phyloP scores from a whole-genome alignment of 2,797 vertebrate genomes.

The Carcharodon carcharias region DNA sequence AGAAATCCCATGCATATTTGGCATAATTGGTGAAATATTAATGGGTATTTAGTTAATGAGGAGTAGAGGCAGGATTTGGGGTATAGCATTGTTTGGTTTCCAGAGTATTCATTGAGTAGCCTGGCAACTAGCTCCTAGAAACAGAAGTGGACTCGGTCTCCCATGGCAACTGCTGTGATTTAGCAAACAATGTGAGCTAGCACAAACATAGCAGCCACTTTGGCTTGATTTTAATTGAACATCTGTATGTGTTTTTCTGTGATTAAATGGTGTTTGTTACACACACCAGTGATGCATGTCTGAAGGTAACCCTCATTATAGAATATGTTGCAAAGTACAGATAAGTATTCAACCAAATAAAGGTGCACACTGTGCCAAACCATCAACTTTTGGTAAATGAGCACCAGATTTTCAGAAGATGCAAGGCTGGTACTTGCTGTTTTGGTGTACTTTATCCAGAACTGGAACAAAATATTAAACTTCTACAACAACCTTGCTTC shows the following conservation, averaged over 20 bases:
- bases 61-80: constrained; percentile 73
- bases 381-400: neutral
- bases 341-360: constrained; percentile 10
- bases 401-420: too few species aligned
- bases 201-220: constrained; percentile 73
- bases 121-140: constrained; percentile 81
- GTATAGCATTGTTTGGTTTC: constrained; percentile 96
- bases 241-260: constrained; percentile 82
- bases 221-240: constrained; percentile 75
- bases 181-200: constrained; percentile 88
- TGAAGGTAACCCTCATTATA: constrained; percentile 32
- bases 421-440: neutral
- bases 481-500: neutral
- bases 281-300: constrained; percentile 54
- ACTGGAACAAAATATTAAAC: neutral
- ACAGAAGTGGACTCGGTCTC: constrained; percentile 81
- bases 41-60: constrained; percentile 70
- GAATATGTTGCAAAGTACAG: neutral
- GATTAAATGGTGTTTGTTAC: constrained; percentile 57
- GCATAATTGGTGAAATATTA: constrained; percentile 4
- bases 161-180: constrained; percentile 91
- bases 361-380: neutral
- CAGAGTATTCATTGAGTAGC: constrained; percentile 87
- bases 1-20: neutral
- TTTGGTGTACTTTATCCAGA: neutral